Base-by-base conservation (phyloP, 2,888 invertebrate species). In the Steromphala cineraria region DNA sequence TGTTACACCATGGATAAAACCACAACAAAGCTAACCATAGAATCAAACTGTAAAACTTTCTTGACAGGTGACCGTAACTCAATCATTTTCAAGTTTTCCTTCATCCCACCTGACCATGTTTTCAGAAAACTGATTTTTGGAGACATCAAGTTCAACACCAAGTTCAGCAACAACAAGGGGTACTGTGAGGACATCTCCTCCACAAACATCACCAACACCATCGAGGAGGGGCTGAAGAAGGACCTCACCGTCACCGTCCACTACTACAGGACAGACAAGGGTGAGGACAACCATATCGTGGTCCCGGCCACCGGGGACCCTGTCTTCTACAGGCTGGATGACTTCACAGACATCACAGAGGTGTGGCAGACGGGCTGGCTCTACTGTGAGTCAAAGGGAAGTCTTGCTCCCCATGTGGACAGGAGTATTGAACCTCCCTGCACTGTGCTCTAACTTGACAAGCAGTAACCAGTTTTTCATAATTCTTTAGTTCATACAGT, bases 301-400 rank as follows among this genome's bases (percentile, higher is more conserved):
- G 67, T 75, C 2, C 53, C 31, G 21, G 21, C 31, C 0, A 76
- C 80, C 13, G 62, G 81, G 13, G 19, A 67, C 31, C 75, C 75
- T 0, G n/a, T 31, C 21, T 85, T 85, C 53, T 85, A 80, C 55
- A 28, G 75, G 15, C 82, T 80, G 62, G 67, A 21, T 0, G 85
- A 89, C 46, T 74, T 91, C 40, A 82, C 81, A 1, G 89, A 90
- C 53, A 87, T 90, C 10, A 83, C 76, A 0, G 80, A 86, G 8
- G 89, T 89, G 0, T 92, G 92, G 92, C 84, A 85, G 77, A 91
- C 91, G 1, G 92, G 91, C 2, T 92, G 88, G 85, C 83, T 83
- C 5, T 80, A 83, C 46, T 91, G 92, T 83, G 82, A 87, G 24
- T 87, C 89, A 67, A 88, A 86, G 0, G 92, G 92, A 1, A 88